Evolutionary conservation across 2,888 invertebrate genomes (phyloP).

Genomic region (Apamea monoglypha): DNA sequence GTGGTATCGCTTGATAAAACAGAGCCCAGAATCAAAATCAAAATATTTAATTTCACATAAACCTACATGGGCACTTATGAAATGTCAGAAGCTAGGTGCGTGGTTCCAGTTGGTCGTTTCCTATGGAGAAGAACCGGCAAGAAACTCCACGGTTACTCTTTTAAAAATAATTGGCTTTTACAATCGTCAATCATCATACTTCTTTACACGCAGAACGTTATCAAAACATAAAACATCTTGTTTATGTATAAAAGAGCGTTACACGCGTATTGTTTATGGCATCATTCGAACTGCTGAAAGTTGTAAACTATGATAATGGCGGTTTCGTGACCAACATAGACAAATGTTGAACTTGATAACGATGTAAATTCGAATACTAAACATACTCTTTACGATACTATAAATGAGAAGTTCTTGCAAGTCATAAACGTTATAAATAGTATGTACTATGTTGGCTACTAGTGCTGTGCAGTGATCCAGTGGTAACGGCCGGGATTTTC

Average conservation of each 20-base stretch:
- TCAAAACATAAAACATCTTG: conserved; percentile 14
- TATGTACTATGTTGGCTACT: neutral
- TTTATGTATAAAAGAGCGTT: conserved; percentile 14
- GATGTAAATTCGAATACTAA: conserved; percentile 36
- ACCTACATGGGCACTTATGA: no score
- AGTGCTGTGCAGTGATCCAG: neutral
- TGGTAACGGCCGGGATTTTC: neutral
- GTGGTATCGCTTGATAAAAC: neutral
- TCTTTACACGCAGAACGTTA: conserved; percentile 3
- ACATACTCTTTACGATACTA: conserved; percentile 7
- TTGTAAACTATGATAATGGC: conserved; percentile 27
- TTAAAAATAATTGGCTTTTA: no score
- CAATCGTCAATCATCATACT: neutral
- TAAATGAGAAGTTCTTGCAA: neutral
- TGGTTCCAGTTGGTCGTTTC: no score
- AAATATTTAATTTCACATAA: no score
- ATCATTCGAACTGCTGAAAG: conserved; percentile 3
- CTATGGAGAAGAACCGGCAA: no score
- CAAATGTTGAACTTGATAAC: conserved; percentile 44
- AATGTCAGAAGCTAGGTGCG: no score
- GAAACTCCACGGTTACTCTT: no score
- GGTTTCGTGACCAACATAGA: conserved; percentile 42
- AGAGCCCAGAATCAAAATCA: neutral
- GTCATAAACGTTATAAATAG: neutral
- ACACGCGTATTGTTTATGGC: conserved; percentile 14